Evolutionary conservation across 2,797 vertebrate species (phyloP), one percentile per base, ranked within the genome.

Genomic region (Macrochelys suwanniensis): DNA sequence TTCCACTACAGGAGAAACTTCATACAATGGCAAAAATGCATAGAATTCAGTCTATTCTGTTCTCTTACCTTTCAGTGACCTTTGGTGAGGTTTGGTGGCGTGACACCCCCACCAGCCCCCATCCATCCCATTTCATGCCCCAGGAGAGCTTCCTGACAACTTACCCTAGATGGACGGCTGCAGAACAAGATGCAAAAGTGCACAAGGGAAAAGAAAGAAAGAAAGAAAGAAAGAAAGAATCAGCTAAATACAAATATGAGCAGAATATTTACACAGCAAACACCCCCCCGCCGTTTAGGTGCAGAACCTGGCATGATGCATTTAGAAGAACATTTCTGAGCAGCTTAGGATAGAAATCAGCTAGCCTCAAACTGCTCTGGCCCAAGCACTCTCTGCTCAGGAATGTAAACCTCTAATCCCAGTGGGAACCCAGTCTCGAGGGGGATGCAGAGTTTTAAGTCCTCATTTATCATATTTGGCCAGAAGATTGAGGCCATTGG

Each of bases 21-120:
- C 95, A 95, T 95, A 97, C 97, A 91, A 92, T 89, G 85, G 92
- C 80, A 97, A 97, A 96, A 97, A 97, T 96, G 96, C 84, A 71
- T 85, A 97, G 96, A 97, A 97, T 97, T 95, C 85, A 76, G 61
- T 85, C 83, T 95, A 26, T 93, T 95, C 76, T 74, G 6, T 90
- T 93, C 25, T 21, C 71, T 97, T 90, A 96, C 95, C 96, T 96
- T 96, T 96, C 1, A 2, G 50, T 97, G 97, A 96, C 95, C 96
- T 95, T 42, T 47, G 61, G 87, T 65, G 84, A 94, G 89, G 83
- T 94, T 90, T 89, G 96, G 80, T 68, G 80, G 84, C 68, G 80
- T 91, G 90, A 54, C 5, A 2, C 17, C 76, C 89, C 84, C 61
- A 19, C 42, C 31, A 28, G 45, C 49, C 77, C 88, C 92, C 0